Base-by-base conservation (phyloP, 30 jellyfish, hydroid and myxozoan species). In the Turritopsis rubra region DNA sequence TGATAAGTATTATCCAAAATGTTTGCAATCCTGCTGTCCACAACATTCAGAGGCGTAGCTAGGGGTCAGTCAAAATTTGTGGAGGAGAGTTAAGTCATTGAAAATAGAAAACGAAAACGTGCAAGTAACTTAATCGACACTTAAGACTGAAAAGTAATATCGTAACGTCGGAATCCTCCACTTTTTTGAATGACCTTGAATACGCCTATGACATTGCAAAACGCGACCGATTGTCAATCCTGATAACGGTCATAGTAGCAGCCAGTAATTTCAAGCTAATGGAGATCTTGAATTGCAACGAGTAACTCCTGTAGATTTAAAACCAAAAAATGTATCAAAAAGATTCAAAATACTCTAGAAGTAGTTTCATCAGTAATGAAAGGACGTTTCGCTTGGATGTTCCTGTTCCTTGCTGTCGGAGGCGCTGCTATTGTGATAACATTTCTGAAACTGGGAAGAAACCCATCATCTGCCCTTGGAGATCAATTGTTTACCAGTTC, bases 401-500 rank as follows among this genome's bases (percentile, higher is more conserved):
- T 73, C 30, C 0, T 87, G 20, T 84, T 87, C 17, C 23, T 84
- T 25, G 84, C 28, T 25, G 86, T 91, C 41, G 97, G 97, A 19
- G 75, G 73, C 65, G 97, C 96, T 52, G 96, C 94, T 29, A 28
- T 87, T 22, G 41, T 91, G 16, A 87, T 84, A 16, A 68, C 91
- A 21, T 91, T 91, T 70, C 90, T 85, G 22, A 52, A 80, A 20
- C 97, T 96, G 5, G 91, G 86, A 68, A 80, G 84, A 19, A 28
- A 75, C 18, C 87, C 85, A 60, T 95, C 96, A 1, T 75, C 88
- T 8, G 52, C 92, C 20, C 72, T 70, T 21, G 95, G 84, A 52
- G 87, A 87, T 66, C 96, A 87, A 54, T 83, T 91, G 94, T 91
- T 91, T 85, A 71, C 95, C 1, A 80, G 82, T 18, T 30, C 81